Conservation (phyloP, 2,888 invertebrate species). For the Neocrepidodera transversa region DNA sequence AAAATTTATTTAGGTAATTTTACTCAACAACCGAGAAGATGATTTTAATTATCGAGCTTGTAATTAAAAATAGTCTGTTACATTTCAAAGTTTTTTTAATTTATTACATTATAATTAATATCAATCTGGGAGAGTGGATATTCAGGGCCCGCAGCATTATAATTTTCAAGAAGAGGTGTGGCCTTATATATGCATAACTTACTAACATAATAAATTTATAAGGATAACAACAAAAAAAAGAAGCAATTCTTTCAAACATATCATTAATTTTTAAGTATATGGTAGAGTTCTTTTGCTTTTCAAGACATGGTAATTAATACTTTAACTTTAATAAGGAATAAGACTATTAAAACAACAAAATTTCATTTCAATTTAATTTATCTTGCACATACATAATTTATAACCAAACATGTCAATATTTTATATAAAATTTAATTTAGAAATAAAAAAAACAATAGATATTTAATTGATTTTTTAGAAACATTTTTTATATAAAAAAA, state of each 20-base stretch:
- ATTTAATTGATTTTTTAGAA: no score
- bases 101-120: constrained; percentile 53
- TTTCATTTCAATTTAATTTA: constrained; percentile 11
- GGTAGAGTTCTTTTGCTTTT: constrained; percentile 42
- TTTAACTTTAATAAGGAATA: constrained; percentile 36
- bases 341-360: constrained; percentile 1
- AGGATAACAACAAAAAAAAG: constrained; percentile 41
- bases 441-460: no score
- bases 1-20: constrained; percentile 53
- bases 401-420: neutral
- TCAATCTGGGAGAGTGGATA: constrained; percentile 48
- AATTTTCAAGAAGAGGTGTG: constrained; percentile 50
- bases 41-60: constrained; percentile 52
- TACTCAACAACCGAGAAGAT: constrained; percentile 50
- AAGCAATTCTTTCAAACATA: constrained; percentile 38
- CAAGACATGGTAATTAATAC: constrained; percentile 41
- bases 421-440: no score
- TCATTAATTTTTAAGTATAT: constrained; percentile 48
- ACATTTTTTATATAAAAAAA: no score
- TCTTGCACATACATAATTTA: neutral
- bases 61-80: constrained; percentile 52
- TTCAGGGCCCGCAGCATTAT: constrained; percentile 44
- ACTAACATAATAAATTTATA: constrained; percentile 44
- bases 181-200: constrained; percentile 47
- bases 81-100: constrained; percentile 48